These are phyloP conservation scores for Meleagris gallopavo DNA, from an alignment of 2,113 vertebrate genomes.

Conservation along the genomic window DNA sequence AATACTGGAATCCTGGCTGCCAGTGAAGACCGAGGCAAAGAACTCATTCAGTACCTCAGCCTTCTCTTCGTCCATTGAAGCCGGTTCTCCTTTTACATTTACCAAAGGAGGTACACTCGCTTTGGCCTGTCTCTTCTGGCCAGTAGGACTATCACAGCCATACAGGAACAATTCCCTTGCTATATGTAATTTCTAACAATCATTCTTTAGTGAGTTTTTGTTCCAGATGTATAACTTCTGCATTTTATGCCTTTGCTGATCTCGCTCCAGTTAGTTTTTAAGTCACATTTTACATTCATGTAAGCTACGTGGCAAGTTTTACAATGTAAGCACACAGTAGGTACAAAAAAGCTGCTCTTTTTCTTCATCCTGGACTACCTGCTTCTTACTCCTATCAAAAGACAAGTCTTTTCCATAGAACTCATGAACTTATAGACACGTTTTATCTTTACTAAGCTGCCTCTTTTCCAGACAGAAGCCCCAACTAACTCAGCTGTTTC, in stretches of 20 bases:
- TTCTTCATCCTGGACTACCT: neutral
- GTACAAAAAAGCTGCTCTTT: neutral
- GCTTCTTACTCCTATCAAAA: neutral
- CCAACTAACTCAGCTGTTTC: neutral
- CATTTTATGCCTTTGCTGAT: neutral
- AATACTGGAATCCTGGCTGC: no score
- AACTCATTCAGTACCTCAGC: no score
- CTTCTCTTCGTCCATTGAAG: no score
- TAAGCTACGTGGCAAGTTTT: neutral
- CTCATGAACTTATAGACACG: neutral
- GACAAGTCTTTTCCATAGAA: neutral
- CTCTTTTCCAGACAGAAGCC: neutral
- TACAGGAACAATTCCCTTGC: neutral
- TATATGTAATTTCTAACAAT: neutral
- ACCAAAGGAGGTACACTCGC: no score
- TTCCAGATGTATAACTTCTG: neutral
- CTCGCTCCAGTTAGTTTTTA: neutral
- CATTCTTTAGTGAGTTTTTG: neutral
- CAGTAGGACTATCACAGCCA: neutral
- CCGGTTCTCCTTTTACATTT: no score
- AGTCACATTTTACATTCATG: neutral
- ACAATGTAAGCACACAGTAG: neutral
- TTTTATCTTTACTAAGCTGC: neutral
- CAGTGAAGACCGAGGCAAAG: no score
- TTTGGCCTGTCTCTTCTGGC: no score